These are phyloP conservation scores for Halcyon badia DNA, from an alignment of 2,797 vertebrate genomes.

Conservation along the genomic window DNA sequence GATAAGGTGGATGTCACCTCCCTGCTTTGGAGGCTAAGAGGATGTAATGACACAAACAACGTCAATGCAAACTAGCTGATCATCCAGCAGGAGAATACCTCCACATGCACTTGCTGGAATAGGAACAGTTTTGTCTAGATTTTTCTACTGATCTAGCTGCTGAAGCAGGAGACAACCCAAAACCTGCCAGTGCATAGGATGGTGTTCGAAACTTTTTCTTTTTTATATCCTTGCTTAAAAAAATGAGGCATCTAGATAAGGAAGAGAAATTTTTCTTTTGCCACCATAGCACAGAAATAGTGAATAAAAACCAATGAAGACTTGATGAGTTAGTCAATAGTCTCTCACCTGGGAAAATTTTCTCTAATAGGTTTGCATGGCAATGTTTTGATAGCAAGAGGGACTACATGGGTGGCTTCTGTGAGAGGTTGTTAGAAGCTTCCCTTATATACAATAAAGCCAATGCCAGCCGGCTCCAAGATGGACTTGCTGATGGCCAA, in stretches of 20 bases:
- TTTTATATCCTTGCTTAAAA: background rate
- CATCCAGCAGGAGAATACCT: background rate
- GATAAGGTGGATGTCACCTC: slow-evolving; percentile 10
- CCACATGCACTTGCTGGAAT: background rate
- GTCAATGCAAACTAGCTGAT: background rate
- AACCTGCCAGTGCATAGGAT: background rate
- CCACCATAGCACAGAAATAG: background rate
- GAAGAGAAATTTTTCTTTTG: background rate
- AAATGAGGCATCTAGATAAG: background rate
- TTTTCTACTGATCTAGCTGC: background rate
- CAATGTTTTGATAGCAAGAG: background rate
- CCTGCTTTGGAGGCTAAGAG: background rate
- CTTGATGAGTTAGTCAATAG: slow-evolving; percentile 20
- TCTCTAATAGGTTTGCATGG: background rate
- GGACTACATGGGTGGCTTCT: background rate
- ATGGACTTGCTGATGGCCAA: background rate
- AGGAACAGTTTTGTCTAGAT: background rate
- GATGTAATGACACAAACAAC: background rate
- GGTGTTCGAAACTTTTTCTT: background rate
- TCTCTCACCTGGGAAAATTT: background rate
- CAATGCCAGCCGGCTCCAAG: background rate
- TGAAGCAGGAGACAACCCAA: background rate
- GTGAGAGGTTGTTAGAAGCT: background rate
- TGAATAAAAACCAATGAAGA: background rate
- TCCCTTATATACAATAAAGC: background rate